Base-by-base conservation (phyloP, 2,113 vertebrate genomes). In the Catharus fuscescens region DNA sequence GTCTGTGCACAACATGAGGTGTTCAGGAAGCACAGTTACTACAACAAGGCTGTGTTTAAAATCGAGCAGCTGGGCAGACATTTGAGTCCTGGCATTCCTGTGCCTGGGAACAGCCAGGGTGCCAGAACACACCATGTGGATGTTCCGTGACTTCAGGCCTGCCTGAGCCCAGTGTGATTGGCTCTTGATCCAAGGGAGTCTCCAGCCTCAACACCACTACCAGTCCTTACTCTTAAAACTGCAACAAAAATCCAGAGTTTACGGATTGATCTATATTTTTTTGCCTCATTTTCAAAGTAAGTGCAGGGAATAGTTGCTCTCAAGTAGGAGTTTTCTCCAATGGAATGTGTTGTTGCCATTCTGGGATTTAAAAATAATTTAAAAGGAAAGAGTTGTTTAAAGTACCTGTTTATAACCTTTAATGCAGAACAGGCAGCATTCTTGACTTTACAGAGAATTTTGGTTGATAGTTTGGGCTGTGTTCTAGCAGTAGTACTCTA, bases 61-160 rank as follows among this genome's bases (percentile, higher is more conserved):
- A 14, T 57, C 0, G 0, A 67, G n/a, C 12, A 45, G 11, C 69
- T 50, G 38, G 32, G 42, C 52, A 54, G 89, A 29, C 1, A 2
- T 66, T 42, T 34, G 50, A 53, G 45, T 45, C 4, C 23, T 40
- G 69, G 29, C 18, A 10, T 78, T 89, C 8, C 38, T 69, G 32
- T 59, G 1, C 53, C 42, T 36, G 44, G 36, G 44, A 56, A 11
- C 23, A 66, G 90, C 57, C 0, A 1, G 81, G 12, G 1, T 80
- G 5, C n/a, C 1, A 1, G 18, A 16, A 8, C 2, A 2, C 2
- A 17, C 40, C 29, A 2, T 0, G 8, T 14, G 36, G 44, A 10
- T 31, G 11, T n/a, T 48, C 24, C 0, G 0, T 56, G 48, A 12
- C 14, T n/a, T 24, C 71, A 50, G 32, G 38, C 65, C 78, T 70